These are phyloP conservation scores for Paratilapia polleni DNA, from an alignment of 2,113 vertebrate genomes.

Conservation along the genomic window DNA sequence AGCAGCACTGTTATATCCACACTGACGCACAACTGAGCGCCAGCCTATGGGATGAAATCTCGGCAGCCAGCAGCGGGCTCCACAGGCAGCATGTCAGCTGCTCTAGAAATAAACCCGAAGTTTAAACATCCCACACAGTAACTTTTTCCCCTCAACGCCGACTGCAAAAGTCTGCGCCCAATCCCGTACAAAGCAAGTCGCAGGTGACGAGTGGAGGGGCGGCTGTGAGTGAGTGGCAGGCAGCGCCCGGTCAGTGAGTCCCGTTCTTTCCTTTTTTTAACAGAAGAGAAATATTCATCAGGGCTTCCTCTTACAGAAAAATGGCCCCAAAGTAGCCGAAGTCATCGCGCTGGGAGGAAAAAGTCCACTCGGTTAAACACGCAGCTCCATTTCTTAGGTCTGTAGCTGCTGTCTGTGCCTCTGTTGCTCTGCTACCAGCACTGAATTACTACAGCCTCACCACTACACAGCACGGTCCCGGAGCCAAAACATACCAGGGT, in stretches of 20 bases:
- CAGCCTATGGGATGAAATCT: conserved; percentile 20
- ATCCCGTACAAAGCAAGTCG: conserved; percentile 6
- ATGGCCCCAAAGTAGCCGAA: neutral
- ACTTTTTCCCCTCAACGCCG: conserved; percentile 35
- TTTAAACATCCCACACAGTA: conserved; percentile 17
- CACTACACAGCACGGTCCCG: conserved; percentile 39
- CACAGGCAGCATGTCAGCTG: conserved; percentile 57
- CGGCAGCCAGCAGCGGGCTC: conserved; percentile 31
- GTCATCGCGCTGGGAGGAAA: neutral
- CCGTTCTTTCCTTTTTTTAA: neutral
- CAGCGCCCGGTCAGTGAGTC: conserved; percentile 17
- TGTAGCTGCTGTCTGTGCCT: neutral
- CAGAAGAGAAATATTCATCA: neutral
- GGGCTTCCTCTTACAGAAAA: neutral
- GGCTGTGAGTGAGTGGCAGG: conserved; percentile 28
- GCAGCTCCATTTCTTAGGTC: neutral
- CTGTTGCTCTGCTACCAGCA: conserved; percentile 21
- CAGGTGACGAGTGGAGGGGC: conserved; percentile 52
- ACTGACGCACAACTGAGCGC: neutral
- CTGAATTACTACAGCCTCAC: conserved; percentile 39
- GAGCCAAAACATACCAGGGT: neutral
- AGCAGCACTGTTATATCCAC: conserved; percentile 16
- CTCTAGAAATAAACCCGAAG: neutral
- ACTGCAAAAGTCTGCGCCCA: neutral
- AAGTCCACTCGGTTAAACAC: conserved; percentile 1